phyloP scores from a whole-genome alignment of 2,797 vertebrate genomes.

The Hephaestus fuliginosus region DNA sequence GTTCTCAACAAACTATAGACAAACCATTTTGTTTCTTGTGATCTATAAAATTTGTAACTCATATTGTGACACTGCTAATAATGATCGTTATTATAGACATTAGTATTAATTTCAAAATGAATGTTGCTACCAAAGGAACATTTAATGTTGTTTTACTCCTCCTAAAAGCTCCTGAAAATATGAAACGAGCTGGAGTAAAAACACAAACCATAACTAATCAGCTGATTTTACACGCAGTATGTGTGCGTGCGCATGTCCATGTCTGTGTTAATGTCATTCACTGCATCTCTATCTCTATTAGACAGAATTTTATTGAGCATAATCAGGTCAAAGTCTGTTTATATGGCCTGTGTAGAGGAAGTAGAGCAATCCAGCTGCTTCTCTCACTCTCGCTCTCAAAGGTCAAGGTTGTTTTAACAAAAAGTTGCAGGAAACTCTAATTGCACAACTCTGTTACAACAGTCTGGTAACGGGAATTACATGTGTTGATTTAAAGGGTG shows the following conservation, averaged over 20 bases:
- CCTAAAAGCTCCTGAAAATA: not conserved
- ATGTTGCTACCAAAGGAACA: not conserved
- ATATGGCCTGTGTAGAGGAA: not conserved
- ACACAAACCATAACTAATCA: not conserved
- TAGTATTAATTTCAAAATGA: not conserved
- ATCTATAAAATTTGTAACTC: not conserved
- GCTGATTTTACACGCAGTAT: not conserved
- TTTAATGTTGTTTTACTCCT: not conserved
- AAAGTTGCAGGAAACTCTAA: not conserved
- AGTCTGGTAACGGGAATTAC: not conserved
- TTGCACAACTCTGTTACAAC: not conserved
- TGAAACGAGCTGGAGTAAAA: not conserved
- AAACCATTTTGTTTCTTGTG: too few relatives aligned
- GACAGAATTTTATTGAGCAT: not conserved
- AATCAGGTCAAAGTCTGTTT: not conserved
- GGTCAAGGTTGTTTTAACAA: not conserved
- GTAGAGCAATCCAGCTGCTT: not conserved
- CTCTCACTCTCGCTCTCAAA: not conserved
- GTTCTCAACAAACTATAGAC: not conserved
- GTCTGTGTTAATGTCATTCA: not conserved
- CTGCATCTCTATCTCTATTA: not conserved
- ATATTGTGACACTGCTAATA: not conserved
- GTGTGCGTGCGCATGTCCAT: not conserved
- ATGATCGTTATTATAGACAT: not conserved
- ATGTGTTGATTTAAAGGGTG: not conserved